phyloP scores from a whole-genome alignment of 2,797 vertebrate genomes.

The Characodon lateralis region DNA sequence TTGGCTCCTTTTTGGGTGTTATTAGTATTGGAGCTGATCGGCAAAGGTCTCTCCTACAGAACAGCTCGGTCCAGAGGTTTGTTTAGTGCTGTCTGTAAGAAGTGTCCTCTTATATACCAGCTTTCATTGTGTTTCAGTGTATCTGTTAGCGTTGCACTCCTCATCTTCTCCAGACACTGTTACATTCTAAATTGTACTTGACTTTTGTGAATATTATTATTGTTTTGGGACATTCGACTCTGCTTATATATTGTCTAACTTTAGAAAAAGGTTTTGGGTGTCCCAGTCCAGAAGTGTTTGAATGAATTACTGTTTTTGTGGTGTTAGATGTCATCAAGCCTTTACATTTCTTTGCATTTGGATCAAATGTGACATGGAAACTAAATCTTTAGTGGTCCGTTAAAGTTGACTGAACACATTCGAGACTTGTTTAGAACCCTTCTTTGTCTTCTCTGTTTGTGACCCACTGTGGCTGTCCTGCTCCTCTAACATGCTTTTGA shows the following conservation, averaged over 20 bases:
- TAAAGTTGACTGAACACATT: conserved; percentile 50
- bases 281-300: conserved; percentile 45
- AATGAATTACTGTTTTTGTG: conserved; percentile 63
- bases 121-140: conserved; percentile 61
- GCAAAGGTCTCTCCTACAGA: conserved; percentile 35
- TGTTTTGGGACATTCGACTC: conserved; percentile 55
- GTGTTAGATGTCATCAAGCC: conserved; percentile 52
- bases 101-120: conserved; percentile 56
- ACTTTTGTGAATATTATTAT: conserved; percentile 55
- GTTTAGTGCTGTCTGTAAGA: conserved; percentile 51
- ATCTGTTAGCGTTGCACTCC: conserved; percentile 69
- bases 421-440: conserved; percentile 5
- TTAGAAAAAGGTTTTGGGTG: conserved; percentile 68
- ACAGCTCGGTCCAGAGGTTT: conserved; percentile 23
- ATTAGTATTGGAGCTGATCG: conserved; percentile 1
- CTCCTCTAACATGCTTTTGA: conserved; percentile 70
- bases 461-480: conserved; percentile 10
- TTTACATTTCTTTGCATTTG: conserved; percentile 46
- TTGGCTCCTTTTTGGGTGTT: conserved; percentile 42
- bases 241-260: conserved; percentile 74
- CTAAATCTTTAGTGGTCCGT: conserved; percentile 14
- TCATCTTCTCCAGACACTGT: conserved; percentile 66
- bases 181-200: conserved; percentile 76
- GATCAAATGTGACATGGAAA: conserved; percentile 37
- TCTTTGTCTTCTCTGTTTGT: conserved; percentile 36